Percentiles rank a stretch among this genome's conserved stretches.
phyloP scores from a whole-genome alignment of 2,113 vertebrate genomes.

The Cromileptes altivelis region DNA sequence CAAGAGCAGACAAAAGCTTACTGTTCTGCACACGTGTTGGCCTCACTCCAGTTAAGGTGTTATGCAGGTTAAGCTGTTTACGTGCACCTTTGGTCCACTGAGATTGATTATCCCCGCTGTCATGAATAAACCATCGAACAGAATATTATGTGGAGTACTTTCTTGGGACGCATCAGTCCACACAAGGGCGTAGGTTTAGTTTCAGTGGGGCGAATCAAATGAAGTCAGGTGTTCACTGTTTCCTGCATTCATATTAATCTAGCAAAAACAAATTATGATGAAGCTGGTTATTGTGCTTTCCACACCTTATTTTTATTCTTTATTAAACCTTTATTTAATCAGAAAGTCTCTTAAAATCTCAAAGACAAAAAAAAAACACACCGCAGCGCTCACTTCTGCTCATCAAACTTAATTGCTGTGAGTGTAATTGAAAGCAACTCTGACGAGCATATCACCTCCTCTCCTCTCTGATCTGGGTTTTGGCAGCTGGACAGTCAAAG shows the following conservation, averaged over 20 bases:
- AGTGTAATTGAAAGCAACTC: constrained; percentile 26
- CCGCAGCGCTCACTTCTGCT: not conserved
- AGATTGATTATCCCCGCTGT: constrained; percentile 36
- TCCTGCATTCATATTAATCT: not conserved
- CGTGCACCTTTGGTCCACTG: constrained; percentile 34
- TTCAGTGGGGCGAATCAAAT: not conserved
- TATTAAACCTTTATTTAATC: too few relatives aligned
- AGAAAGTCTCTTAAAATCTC: too few relatives aligned
- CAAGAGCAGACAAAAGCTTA: constrained; percentile 31
- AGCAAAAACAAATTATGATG: not conserved
- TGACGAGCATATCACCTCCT: constrained; percentile 3
- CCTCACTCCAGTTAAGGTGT: constrained; percentile 24
- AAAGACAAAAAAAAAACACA: not conserved
- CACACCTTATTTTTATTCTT: too few relatives aligned
- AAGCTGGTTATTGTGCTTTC: constrained; percentile 3
- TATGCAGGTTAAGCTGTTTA: constrained; percentile 52
- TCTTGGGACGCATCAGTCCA: constrained; percentile 23
- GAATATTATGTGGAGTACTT: constrained; percentile 19
- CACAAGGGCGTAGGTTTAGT: not conserved
- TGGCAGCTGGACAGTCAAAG: constrained; percentile 10
- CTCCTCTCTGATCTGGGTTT: constrained; percentile 2
- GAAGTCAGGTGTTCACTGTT: not conserved
- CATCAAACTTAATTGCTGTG: constrained; percentile 26
- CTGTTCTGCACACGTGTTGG: constrained; percentile 20
- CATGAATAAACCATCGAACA: constrained; percentile 55